Evolutionary conservation across 2,888 invertebrate species (phyloP).

Genomic region (Eupithecia exiguata): DNA sequence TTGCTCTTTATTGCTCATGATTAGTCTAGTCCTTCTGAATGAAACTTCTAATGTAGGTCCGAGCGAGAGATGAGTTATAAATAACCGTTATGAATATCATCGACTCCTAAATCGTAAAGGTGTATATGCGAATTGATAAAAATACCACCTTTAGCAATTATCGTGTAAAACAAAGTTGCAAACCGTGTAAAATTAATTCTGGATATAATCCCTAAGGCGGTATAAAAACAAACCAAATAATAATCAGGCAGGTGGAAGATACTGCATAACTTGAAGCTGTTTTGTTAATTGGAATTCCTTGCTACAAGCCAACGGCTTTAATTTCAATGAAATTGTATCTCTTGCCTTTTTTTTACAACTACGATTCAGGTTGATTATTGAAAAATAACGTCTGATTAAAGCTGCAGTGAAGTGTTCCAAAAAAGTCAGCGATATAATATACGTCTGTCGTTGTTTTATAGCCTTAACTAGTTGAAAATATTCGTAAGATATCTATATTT

Average conservation of each 20-base stretch:
- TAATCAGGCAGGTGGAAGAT: slow-evolving; percentile 39
- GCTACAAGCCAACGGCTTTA: slow-evolving; percentile 13
- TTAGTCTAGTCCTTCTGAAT: background rate
- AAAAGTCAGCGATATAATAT: background rate
- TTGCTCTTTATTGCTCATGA: background rate
- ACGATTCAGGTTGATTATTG: background rate
- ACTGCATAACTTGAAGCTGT: slow-evolving; percentile 34
- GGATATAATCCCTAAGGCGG: slow-evolving; percentile 18
- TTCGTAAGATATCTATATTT: no score
- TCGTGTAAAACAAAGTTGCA: background rate
- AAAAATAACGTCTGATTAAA: background rate
- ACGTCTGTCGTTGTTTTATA: no score
- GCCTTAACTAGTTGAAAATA: slow-evolving; percentile 10
- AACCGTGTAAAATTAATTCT: slow-evolving; percentile 8
- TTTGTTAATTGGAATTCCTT: slow-evolving; percentile 24
- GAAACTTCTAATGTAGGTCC: background rate
- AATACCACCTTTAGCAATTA: background rate
- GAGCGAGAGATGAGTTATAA: background rate
- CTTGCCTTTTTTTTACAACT: slow-evolving; percentile 11
- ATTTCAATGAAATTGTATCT: slow-evolving; percentile 16
- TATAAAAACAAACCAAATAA: slow-evolving; percentile 40
- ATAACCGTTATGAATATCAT: background rate
- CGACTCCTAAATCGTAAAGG: background rate
- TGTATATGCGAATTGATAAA: background rate
- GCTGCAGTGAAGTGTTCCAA: background rate